phyloP scores from a whole-genome alignment of 2,888 invertebrate genomes.

The Penaeus monodon region DNA sequence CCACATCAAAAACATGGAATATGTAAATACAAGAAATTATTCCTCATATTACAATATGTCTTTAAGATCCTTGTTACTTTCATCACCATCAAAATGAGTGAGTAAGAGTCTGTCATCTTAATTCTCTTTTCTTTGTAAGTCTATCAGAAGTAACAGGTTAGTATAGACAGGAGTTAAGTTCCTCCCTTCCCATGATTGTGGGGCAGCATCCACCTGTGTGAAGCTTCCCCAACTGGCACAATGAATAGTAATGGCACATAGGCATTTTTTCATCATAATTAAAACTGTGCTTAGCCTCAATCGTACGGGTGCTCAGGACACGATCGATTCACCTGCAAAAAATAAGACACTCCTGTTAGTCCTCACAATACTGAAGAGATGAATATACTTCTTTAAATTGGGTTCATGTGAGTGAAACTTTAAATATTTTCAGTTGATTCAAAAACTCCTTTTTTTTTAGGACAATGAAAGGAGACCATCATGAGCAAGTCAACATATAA shows the following conservation, averaged over 20 bases:
- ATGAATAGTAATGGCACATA: constrained; percentile 60
- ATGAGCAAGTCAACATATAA: no score
- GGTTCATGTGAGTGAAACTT: no score
- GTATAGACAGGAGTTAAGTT: constrained; percentile 34
- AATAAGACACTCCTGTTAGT: neutral
- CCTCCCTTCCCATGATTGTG: constrained; percentile 40
- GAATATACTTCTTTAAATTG: neutral
- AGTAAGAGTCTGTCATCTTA: no score
- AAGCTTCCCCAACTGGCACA: constrained; percentile 54
- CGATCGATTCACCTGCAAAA: constrained; percentile 85
- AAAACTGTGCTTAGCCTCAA: constrained; percentile 70
- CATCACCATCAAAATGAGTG: no score
- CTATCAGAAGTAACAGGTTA: constrained; percentile 33
- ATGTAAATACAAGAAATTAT: no score
- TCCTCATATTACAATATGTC: no score
- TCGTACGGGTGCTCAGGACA: constrained; percentile 99
- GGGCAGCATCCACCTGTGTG: constrained; percentile 24
- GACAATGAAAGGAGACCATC: no score
- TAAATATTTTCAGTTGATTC: no score
- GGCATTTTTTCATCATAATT: constrained; percentile 49
- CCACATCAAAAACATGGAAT: no score
- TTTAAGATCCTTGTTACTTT: no score
- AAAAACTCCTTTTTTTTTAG: no score
- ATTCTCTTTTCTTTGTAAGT: constrained; percentile 19
- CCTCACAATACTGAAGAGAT: neutral